phyloP scores from a whole-genome alignment of 2,888 invertebrate species.

The Idaea biselata region DNA sequence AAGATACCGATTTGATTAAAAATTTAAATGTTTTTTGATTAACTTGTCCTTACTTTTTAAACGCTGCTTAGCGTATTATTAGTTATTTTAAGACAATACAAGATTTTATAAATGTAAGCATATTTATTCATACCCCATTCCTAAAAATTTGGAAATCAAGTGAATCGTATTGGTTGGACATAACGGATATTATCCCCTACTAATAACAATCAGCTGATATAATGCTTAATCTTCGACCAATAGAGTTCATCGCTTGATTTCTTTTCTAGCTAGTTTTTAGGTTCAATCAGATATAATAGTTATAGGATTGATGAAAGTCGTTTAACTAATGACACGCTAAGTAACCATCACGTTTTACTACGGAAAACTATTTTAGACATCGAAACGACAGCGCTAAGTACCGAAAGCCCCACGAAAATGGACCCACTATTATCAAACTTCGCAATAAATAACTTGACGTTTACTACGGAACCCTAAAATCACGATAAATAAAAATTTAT shows the following conservation, averaged over 20 bases:
- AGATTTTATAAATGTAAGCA: no score
- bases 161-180: no score
- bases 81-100: neutral
- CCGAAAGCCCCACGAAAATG: constrained; percentile 8
- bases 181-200: no score
- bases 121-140: no score
- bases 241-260: neutral
- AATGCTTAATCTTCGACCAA: no score
- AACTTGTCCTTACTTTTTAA: neutral
- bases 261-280: no score
- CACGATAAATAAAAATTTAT: constrained; percentile 22
- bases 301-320: no score
- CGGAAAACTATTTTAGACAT: neutral
- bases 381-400: neutral
- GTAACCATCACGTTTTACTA: neutral
- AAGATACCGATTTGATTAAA: constrained; percentile 20
- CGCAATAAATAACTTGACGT: constrained; percentile 23
- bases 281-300: no score
- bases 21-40: constrained; percentile 16
- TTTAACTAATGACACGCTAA: neutral
- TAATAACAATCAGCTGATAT: no score
- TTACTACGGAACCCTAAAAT: neutral
- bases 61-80: neutral
- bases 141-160: no score
- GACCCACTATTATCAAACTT: constrained; percentile 23